These are phyloP conservation scores for Lepidostoma basale DNA, from an alignment of 1,140 invertebrate genomes.

Conservation along the genomic window DNA sequence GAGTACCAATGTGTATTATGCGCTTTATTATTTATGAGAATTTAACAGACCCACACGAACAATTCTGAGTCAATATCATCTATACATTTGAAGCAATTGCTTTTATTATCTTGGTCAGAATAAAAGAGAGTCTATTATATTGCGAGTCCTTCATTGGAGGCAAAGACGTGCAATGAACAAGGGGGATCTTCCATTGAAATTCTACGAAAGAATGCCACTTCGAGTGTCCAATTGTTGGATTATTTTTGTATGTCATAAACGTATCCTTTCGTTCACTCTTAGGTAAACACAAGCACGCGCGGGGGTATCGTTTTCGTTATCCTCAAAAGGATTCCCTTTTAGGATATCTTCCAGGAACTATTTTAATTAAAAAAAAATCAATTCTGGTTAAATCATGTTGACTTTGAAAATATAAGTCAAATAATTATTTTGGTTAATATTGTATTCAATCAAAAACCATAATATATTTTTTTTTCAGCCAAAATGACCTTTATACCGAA, in stretches of 20 bases:
- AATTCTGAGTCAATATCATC: conserved; percentile 32
- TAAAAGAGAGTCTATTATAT: conserved; percentile 26
- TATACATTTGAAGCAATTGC: conserved; percentile 15
- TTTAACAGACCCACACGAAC: conserved; percentile 30
- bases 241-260: conserved; percentile 35
- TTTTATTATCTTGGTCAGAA: conserved; percentile 29
- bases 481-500: too few species aligned
- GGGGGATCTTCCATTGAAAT: conserved; percentile 13
- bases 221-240: conserved; percentile 35
- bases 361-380: too few species aligned
- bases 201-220: conserved; percentile 37
- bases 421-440: too few species aligned
- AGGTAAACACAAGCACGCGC: conserved; percentile 40
- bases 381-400: too few species aligned
- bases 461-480: too few species aligned
- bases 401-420: too few species aligned
- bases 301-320: conserved; percentile 29
- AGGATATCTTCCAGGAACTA: too few species aligned
- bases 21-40: conserved; percentile 13
- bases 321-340: conserved; percentile 5
- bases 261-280: conserved; percentile 30
- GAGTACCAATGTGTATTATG: too few species aligned
- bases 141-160: conserved; percentile 20
- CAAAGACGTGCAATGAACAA: conserved; percentile 21
- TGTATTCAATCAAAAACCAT: too few species aligned